Conservation (phyloP, 2,113 vertebrate species). For the Seriola rivoliana region DNA sequence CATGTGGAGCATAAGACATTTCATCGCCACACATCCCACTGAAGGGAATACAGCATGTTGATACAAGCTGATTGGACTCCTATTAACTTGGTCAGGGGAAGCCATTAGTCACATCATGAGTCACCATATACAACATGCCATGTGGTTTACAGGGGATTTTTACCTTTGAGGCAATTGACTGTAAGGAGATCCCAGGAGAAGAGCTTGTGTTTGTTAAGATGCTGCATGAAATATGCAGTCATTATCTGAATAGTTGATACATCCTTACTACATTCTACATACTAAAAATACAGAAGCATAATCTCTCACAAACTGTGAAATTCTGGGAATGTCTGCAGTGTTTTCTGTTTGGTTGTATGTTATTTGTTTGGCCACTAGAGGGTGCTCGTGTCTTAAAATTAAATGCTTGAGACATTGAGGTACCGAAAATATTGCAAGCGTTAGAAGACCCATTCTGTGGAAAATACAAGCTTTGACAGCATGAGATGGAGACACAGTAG, state of each 20-base stretch:
- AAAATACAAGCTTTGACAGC: background rate
- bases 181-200: background rate
- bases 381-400: slow-evolving; percentile 63
- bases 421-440: background rate
- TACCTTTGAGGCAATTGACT: background rate
- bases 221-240: background rate
- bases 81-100: no score
- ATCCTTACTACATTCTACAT: no score
- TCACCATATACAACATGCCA: background rate
- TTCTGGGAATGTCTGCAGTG: background rate
- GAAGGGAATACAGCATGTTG: no score
- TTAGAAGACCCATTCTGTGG: background rate
- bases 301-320: background rate
- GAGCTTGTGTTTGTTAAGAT: background rate
- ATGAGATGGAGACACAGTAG: background rate
- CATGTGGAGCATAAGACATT: no score
- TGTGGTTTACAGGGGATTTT: background rate
- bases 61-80: no score
- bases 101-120: no score
- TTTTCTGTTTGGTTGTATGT: slow-evolving; percentile 23
- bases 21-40: no score
- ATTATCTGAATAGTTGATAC: background rate
- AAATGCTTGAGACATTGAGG: background rate
- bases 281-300: background rate
- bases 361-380: slow-evolving; percentile 65